Conservation (phyloP, 2,888 invertebrate genomes). For the Boloria selene region DNA sequence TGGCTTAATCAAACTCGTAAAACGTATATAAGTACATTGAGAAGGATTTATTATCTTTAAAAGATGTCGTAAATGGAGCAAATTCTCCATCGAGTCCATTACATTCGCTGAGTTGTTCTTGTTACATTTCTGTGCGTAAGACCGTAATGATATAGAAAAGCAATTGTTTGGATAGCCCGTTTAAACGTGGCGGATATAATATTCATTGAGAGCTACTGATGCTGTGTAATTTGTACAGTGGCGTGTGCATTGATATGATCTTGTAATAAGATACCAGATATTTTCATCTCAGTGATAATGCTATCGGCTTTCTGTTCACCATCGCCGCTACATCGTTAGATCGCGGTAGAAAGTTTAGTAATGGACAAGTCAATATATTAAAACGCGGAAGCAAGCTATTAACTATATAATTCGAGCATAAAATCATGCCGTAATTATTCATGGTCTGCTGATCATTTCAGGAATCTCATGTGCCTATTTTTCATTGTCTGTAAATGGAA, state of each 20-base stretch:
- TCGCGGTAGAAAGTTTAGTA: slow-evolving; percentile 35
- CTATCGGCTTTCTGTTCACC: slow-evolving; percentile 31
- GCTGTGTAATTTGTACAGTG: slow-evolving; percentile 38
- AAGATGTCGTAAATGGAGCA: slow-evolving; percentile 31
- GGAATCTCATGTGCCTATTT: not conserved
- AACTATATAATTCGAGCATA: slow-evolving; percentile 25
- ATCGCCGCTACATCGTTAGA: slow-evolving; percentile 28
- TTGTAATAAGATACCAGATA: slow-evolving; percentile 38
- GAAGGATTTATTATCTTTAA: slow-evolving; percentile 30
- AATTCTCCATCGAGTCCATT: slow-evolving; percentile 29
- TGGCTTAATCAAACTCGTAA: slow-evolving; percentile 27
- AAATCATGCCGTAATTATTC: slow-evolving; percentile 18
- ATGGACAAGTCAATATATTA: slow-evolving; percentile 28
- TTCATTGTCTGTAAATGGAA: not conserved
- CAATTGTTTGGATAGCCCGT: slow-evolving; percentile 38
- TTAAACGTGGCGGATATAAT: slow-evolving; percentile 31
- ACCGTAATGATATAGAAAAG: slow-evolving; percentile 33
- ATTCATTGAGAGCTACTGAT: slow-evolving; percentile 35
- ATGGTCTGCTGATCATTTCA: slow-evolving; percentile 9
- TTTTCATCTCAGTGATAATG: slow-evolving; percentile 39
- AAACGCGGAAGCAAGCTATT: slow-evolving; percentile 25
- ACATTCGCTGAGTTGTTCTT: slow-evolving; percentile 22
- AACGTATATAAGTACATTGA: slow-evolving; percentile 29
- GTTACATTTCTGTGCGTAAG: slow-evolving; percentile 32
- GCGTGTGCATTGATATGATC: slow-evolving; percentile 36